Evolutionary conservation across 2,113 vertebrate species (phyloP), one percentile per base, ranked within the genome.

Genomic region (Tympanuchus pallidicinctus): DNA sequence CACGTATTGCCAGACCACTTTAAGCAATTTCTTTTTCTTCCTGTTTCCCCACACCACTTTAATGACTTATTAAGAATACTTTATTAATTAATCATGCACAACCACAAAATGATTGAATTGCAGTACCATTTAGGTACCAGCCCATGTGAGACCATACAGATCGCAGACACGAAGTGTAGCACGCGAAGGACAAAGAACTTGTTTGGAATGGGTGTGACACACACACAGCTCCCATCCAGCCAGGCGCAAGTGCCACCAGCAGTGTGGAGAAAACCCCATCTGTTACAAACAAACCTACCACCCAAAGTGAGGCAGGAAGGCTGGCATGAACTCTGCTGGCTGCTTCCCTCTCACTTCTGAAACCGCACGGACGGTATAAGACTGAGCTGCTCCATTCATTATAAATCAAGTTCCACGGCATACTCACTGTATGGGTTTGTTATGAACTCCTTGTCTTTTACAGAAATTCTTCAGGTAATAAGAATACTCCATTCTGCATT

Each of bases 41-140:
- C 43, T 38, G 6, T 82, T 79, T 56, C 36, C 47, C 45, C 47
- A 48, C 24, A 54, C 2, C 19, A 61, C 38, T 89, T 91, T 45
- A 63, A 77, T 76, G 1, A 80, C 88, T 88, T 88, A 88, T 77
- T 93, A 7, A 93, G 92, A 89, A 82, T 52, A 52, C 8, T 36
- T 94, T 65, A 89, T 91, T 95, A 79, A 91, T 93, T 81, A 71
- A 92, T 82, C 64, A 85, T 45, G 40, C 18, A 72, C 36, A 70
- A 70, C 24, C 59, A 89, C n/a, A 89, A 57, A 91, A 82, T 43
- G 1, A 66, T 7, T 16, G 30, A 82, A 61, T 45, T 89, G 54
- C 27, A 63, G 30, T 21, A 54, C 50, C 30, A 50, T 80, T 89
- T n/a, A 83, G 66, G 42, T 50, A 84, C 4, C 22, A 28, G 48